Evolutionary conservation across 2,888 invertebrate genomes (phyloP), one percentile per base, ranked within the genome.

Genomic region (Tribolium freemani): DNA sequence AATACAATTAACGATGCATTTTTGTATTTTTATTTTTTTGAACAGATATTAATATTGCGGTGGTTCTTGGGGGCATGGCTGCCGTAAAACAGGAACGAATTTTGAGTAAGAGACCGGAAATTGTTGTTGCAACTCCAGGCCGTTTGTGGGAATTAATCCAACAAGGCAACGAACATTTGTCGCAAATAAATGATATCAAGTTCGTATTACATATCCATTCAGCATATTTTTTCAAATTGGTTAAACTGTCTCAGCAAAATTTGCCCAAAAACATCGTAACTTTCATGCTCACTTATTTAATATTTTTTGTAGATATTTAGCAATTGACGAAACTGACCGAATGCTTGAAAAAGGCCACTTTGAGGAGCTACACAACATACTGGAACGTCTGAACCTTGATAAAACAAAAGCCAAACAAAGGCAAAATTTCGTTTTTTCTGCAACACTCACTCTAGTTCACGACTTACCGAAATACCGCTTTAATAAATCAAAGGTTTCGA

Each of bases 271-370:
- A 85, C 81, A 8, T 50, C 9, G 10, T 44, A n/a, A 44, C 44
- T 45, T n/a, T 10, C 11, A 11, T 26, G 4, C 26, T 26, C 26
- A 5, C 3, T 26, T 26, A 26, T 10, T 13, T 5, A 16, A 16
- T 50, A 50, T n/a, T 53, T 21, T 53, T 82, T 80, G 5, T 82
- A 96, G 96, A 83, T 96, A 92, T 86, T 88, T 99, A 74, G 98
- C 96, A 0, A 95, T 99, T 77, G 99, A 99, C 86, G 99, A 99
- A 88, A 98, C 99, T 0, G 99, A 99, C 86, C 90, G 99, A 72
- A 99, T 99, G 99, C 88, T 99, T 10, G 99, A 99, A 84, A 93
- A 92, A 77, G 97, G 97, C 0, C 99, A 99, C 85, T 99, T 99
- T 85, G 93, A 95, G 76, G 99, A 99, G 87, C 85, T 99, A 1